Evolutionary conservation across 2,888 invertebrate genomes (phyloP), one percentile per base, ranked within the genome.

Genomic region (Agrotis ipsilon): DNA sequence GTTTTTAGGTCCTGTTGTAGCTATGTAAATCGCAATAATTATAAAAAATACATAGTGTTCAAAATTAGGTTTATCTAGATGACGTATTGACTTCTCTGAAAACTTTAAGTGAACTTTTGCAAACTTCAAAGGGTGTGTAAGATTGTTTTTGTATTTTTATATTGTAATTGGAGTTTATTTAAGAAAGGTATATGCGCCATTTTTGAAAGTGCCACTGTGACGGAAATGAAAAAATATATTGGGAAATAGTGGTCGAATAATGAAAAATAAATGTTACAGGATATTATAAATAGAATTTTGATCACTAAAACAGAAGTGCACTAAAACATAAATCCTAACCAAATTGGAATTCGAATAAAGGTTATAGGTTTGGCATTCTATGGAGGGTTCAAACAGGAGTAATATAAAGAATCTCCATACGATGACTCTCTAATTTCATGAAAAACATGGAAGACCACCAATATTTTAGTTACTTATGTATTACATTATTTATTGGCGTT

Each of bases 401-500:
- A 54, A 5, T 19, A 24, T 3, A 14, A 13, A 48, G 24, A 45
- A 60, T 52, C 32, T 61, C 46, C 63, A 58, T 58, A 58, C 60
- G 54, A 45, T 75, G 4, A 61, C 43, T 68, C 13, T 68, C 43
- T 14, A 58, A n/a, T 52, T 64, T 67, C 21, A 64, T 46, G 6
- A 54, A 61, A 62, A 68, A 57, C 51, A 68, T 79, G 52, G 55
- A 52, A 72, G 66, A 81, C 79, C 79, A 86, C 89, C 90, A 91
- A 86, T 88, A 86, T 69, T 82, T 75, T 85, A 86, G 66, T 82
- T 78, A 79, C 79, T 73, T 82, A 81, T 81, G 69, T 74, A 78
- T 80, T 70, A 81, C 83, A 86, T 84, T 87, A 91, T 92, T 92
- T 91, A 92, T 92, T 92, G 91, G 91, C 88, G 83, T 83, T 87